Evolutionary conservation across 2,888 invertebrate genomes (phyloP).

Genomic region (Drosophila anomalipes): DNA sequence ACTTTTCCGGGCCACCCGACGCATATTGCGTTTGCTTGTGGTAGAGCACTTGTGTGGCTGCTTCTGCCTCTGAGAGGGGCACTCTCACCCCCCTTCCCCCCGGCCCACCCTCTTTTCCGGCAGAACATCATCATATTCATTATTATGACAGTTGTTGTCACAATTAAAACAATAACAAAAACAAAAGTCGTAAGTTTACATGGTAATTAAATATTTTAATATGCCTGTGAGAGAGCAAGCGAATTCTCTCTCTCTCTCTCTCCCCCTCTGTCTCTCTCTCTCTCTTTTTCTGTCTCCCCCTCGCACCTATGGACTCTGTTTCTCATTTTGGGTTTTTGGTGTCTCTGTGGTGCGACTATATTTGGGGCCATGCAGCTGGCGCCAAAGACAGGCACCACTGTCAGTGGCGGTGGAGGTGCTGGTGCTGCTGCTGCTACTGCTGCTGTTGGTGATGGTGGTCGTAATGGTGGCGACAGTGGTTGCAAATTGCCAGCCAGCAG

Average conservation of each 20-base stretch:
- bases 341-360: conserved; percentile 52
- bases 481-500: conserved; percentile 70
- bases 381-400: conserved; percentile 35
- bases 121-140: conserved; percentile 80
- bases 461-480: conserved; percentile 62
- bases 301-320: conserved; percentile 32
- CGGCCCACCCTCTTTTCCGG: conserved; percentile 14
- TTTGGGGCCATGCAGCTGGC: conserved; percentile 49
- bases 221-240: conserved; percentile 58
- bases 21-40: conserved; percentile 46
- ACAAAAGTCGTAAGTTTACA: conserved; percentile 82
- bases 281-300: background rate
- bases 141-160: conserved; percentile 82
- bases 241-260: background rate
- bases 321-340: conserved; percentile 58
- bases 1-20: conserved; percentile 54
- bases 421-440: conserved; percentile 13
- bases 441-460: conserved; percentile 22
- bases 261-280: background rate
- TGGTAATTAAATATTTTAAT: conserved; percentile 83
- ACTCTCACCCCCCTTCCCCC: background rate
- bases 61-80: background rate
- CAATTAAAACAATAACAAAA: conserved; percentile 80
- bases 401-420: conserved; percentile 12
- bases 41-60: conserved; percentile 18